Conservation (phyloP, 37 sponge, comb jelly and placozoan genomes). For the Geodia barretti region DNA sequence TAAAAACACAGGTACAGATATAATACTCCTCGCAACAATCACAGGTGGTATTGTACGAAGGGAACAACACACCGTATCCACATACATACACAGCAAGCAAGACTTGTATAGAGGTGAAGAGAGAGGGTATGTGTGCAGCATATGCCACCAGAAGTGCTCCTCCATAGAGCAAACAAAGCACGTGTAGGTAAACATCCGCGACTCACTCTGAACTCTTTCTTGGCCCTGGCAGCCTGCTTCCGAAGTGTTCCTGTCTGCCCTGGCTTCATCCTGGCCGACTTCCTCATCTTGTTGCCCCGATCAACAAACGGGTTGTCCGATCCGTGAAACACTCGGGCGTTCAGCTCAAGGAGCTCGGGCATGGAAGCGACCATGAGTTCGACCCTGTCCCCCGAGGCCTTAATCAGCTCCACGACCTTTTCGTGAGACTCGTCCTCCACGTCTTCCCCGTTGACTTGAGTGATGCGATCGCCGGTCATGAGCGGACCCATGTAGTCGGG, state of each 20-base stretch:
- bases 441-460: constrained; percentile 85
- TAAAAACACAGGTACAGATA: too few relatives aligned
- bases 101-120: too few relatives aligned
- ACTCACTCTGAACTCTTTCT: constrained; percentile 9
- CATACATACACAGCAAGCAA: too few relatives aligned
- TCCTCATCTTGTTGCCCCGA: neutral
- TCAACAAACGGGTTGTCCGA: constrained; percentile 23
- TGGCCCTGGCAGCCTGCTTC: constrained; percentile 15
- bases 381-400: constrained; percentile 63
- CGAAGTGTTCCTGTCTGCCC: constrained; percentile 32
- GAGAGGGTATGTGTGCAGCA: too few relatives aligned
- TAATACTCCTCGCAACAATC: too few relatives aligned
- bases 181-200: too few relatives aligned
- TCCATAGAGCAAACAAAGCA: too few relatives aligned
- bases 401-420: constrained; percentile 87
- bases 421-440: constrained; percentile 85
- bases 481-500: constrained; percentile 65
- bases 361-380: constrained; percentile 73
- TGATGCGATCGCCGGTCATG: constrained; percentile 87
- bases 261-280: constrained; percentile 30
- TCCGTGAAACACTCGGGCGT: constrained; percentile 60
- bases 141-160: too few relatives aligned
- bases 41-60: too few relatives aligned
- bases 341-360: constrained; percentile 85
- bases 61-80: too few relatives aligned